Conservation (phyloP, 53 echinoderm and acorn worm species). For the Antedon mediterranea region DNA sequence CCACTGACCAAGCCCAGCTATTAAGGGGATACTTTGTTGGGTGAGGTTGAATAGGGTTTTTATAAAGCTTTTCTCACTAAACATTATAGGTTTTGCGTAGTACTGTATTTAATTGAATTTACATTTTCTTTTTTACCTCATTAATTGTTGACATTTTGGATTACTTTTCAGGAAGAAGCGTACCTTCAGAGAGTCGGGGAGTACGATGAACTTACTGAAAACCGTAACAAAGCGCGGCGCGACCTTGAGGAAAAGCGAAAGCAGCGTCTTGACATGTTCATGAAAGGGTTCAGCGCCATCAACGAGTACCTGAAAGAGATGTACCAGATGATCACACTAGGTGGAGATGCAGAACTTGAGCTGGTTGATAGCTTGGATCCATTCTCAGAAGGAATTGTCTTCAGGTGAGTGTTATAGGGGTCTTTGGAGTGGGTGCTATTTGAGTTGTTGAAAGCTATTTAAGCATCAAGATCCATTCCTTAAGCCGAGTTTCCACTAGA, state of each 20-base stretch:
- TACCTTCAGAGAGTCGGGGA: constrained; percentile 72
- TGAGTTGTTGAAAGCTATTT: too few relatives aligned
- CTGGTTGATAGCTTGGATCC: constrained; percentile 76
- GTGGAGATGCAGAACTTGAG: constrained; percentile 87
- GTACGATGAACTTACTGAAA: constrained; percentile 79
- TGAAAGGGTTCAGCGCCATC: constrained; percentile 80
- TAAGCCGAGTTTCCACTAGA: too few relatives aligned
- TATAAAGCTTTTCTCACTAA: not conserved
- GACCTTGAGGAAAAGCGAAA: constrained; percentile 83
- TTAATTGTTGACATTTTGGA: too few relatives aligned
- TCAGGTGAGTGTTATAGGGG: constrained; percentile 29
- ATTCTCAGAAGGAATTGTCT: constrained; percentile 88
- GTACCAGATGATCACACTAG: constrained; percentile 99
- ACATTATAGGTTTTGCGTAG: not conserved
- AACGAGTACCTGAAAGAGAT: constrained; percentile 94
- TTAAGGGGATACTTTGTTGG: not conserved
- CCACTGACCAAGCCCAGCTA: not conserved
- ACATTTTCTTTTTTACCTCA: not conserved
- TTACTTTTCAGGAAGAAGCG: constrained; percentile 58
- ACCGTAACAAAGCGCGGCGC: constrained; percentile 53
- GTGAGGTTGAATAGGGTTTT: too few relatives aligned
- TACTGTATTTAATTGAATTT: not conserved
- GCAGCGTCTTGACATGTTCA: constrained; percentile 92
- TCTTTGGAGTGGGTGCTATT: too few relatives aligned
- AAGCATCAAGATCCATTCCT: too few relatives aligned